Evolutionary conservation across 2,888 invertebrate species (phyloP).

Genomic region (Globia sparganii): DNA sequence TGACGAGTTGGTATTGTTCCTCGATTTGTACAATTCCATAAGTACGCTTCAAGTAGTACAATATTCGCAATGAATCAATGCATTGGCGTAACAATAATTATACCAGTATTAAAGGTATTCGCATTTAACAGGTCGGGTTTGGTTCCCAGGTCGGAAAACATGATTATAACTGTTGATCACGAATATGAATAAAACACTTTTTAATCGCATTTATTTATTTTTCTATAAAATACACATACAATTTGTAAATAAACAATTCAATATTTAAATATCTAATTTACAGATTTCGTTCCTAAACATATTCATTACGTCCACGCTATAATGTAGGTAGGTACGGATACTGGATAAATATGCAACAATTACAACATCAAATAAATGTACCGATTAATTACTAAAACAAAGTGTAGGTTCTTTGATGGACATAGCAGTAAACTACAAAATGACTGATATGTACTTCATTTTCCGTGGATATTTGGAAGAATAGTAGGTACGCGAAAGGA

Average conservation of each 20-base stretch:
- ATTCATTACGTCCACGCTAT: constrained; percentile 76
- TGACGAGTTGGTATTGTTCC: neutral
- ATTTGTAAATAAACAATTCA: constrained; percentile 90
- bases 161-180: neutral
- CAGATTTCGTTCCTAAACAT: constrained; percentile 83
- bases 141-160: neutral
- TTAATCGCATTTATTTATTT: constrained; percentile 84
- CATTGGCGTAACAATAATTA: neutral
- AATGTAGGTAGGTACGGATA: constrained; percentile 50
- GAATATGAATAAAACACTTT: constrained; percentile 31
- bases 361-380: constrained; percentile 64
- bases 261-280: constrained; percentile 88
- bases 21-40: neutral
- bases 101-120: neutral
- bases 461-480: constrained; percentile 59
- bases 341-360: constrained; percentile 53
- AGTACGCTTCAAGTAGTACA: neutral
- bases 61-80: neutral
- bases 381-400: constrained; percentile 37
- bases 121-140: neutral
- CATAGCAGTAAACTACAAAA: constrained; percentile 65
- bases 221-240: constrained; percentile 90
- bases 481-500: constrained; percentile 28
- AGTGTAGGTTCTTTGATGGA: constrained; percentile 42
- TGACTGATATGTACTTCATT: constrained; percentile 83